A percentile compares a stretch with the other conserved stretches of the same genome.
phyloP scores from a whole-genome alignment of 2,888 invertebrate genomes.

The Heliconius ismenius region DNA sequence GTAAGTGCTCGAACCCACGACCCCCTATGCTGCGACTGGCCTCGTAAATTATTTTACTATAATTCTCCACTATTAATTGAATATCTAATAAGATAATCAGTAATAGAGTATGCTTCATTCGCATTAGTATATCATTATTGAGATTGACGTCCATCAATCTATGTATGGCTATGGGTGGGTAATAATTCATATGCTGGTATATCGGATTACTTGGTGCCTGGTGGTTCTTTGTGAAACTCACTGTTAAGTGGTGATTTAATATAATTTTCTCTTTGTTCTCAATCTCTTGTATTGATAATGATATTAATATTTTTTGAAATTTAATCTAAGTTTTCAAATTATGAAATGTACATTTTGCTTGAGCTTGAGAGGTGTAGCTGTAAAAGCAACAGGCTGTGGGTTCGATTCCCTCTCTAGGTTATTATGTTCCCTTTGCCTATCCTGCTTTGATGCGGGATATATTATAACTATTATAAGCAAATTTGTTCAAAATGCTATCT shows the following conservation, averaged over 20 bases:
- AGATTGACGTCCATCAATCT: conserved; percentile 68
- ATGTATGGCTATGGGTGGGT: conserved; percentile 27
- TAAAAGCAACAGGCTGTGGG: no score
- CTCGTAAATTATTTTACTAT: not conserved
- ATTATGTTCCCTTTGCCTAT: no score
- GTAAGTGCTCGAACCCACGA: no score
- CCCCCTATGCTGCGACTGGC: no score
- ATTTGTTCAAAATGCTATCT: no score
- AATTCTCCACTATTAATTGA: conserved; percentile 14
- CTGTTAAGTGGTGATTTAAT: conserved; percentile 29
- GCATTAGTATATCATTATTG: conserved; percentile 56
- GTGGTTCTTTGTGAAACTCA: conserved; percentile 47
- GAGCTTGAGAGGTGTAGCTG: no score
- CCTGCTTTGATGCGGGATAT: no score
- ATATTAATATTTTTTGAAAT: not conserved
- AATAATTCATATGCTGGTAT: conserved; percentile 55
- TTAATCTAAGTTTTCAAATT: not conserved
- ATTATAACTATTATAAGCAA: no score
- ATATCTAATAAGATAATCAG: conserved; percentile 31
- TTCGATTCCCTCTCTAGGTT: no score
- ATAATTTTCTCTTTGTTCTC: conserved; percentile 8
- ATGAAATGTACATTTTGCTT: no score
- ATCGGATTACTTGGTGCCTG: conserved; percentile 62
- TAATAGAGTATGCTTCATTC: conserved; percentile 35
- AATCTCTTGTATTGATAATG: not conserved